phyloP scores from a whole-genome alignment of 2,888 invertebrate genomes.

The Clepsis dumicolana region DNA sequence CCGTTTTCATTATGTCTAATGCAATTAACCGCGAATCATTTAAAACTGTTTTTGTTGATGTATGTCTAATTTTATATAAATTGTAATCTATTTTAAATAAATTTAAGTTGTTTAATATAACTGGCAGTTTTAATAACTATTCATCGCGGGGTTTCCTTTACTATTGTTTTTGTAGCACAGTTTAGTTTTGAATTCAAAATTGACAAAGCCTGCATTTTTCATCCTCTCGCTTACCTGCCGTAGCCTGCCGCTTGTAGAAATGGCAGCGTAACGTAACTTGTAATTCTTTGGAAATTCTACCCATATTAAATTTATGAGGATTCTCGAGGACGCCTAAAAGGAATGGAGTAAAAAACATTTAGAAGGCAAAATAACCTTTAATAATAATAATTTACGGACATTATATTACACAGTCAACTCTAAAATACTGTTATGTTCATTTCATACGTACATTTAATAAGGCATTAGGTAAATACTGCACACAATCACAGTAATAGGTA shows the following conservation, averaged over 20 bases:
- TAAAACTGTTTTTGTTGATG: conserved; percentile 42
- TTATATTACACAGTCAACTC: conserved; percentile 83
- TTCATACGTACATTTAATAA: conserved; percentile 63
- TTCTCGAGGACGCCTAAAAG: conserved; percentile 1
- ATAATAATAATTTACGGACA: conserved; percentile 83
- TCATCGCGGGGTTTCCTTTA: neutral
- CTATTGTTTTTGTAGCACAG: too few species aligned
- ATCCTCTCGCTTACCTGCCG: too few species aligned
- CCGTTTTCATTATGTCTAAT: too few species aligned
- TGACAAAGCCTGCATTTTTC: too few species aligned
- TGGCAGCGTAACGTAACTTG: too few species aligned
- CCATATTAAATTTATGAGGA: too few species aligned
- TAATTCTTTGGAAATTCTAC: too few species aligned
- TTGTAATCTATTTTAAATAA: conserved; percentile 37
- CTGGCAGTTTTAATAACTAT: neutral
- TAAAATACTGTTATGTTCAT: conserved; percentile 82
- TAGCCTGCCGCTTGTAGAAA: too few species aligned
- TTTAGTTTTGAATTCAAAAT: too few species aligned
- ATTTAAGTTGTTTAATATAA: conserved; percentile 34
- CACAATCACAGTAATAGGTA: conserved; percentile 69
- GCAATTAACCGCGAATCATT: too few species aligned
- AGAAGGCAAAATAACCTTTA: conserved; percentile 75
- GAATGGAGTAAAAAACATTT: conserved; percentile 56
- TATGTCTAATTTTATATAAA: conserved; percentile 34
- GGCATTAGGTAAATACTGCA: conserved; percentile 70